Base-by-base conservation (phyloP, 2,113 vertebrate species). In the Oryctolagus cuniculus region DNA sequence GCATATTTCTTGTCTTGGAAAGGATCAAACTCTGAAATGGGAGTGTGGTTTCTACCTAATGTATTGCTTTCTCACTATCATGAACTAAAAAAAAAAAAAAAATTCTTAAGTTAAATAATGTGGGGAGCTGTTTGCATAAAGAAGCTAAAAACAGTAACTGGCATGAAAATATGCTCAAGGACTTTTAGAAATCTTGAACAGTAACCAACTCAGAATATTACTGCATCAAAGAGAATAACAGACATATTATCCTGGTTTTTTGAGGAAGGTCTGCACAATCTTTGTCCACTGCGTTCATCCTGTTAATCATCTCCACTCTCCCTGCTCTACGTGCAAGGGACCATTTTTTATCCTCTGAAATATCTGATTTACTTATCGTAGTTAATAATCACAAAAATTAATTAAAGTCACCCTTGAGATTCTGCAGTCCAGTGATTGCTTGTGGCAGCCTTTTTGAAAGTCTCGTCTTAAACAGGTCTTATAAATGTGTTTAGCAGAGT, bases 321-420 rank as follows among this genome's bases (percentile, higher is more conserved):
- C 61, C 24, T 90, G 19, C 9, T 94, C 36, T 22, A 10, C 53
- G 34, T 87, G 10, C 36, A 27, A 73, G 72, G 66, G 53, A 88
- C 0, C 24, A 27, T 49, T 79, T 78, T 91, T n/a, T 6, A 22
- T 16, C 7, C 5, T 58, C 36, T 69, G 24, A 79, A 78, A 31
- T 55, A 15, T 13, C 80, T 91, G 3, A 29, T 61, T 85, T 58
- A 21, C 91, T 64, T 66, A 53, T 83, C 67, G 55, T 10, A 67
- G 19, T 61, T 81, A 70, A 36, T 91, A 72, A 87, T 80, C n/a
- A 31, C 63, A 53, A 74, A 89, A 80, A 34, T 96, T 90, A 78
- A 75, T 81, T 77, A 64, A 94, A 89, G 93, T 96, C 10, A 82
- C 29, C 22, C 2, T 83, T 74, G 64, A 73, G 77, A 22, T 95